Conservation (phyloP, 30 jellyfish, hydroid and myxozoan species). For the Aurelia aurita complex sp. Pacific region DNA sequence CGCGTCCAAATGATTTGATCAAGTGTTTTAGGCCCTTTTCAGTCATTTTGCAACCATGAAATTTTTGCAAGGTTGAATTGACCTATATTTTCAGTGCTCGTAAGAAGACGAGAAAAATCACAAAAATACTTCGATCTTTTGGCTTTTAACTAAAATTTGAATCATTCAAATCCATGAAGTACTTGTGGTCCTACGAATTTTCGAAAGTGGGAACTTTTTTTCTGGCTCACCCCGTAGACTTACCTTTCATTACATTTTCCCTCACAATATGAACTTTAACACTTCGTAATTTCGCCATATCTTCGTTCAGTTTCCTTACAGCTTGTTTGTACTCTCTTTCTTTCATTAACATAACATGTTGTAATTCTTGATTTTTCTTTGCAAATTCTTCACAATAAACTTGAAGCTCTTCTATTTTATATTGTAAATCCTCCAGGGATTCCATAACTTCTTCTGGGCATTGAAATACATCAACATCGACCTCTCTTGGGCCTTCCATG, state of each 20-base stretch:
- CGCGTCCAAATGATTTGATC: no score
- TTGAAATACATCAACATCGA: conserved; percentile 50
- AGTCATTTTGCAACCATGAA: no score
- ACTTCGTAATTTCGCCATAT: conserved; percentile 30
- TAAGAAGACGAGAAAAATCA: no score
- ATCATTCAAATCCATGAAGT: no score
- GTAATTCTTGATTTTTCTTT: conserved; percentile 52
- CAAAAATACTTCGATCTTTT: no score
- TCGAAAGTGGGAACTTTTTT: no score
- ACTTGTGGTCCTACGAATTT: no score
- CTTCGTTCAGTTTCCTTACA: conserved; percentile 21
- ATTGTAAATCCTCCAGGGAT: conserved; percentile 67
- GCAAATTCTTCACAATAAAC: conserved; percentile 54
- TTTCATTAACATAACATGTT: conserved; percentile 5
- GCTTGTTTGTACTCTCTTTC: conserved; percentile 39
- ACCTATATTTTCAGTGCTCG: no score
- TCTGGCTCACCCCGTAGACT: no score
- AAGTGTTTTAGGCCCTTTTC: no score
- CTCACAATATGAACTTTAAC: conserved; percentile 44
- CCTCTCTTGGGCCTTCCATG: conserved; percentile 62
- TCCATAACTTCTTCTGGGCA: conserved; percentile 59
- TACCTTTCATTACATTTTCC: conserved; percentile 68
- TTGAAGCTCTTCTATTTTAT: conserved; percentile 71
- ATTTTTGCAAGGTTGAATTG: no score
- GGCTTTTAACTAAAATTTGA: no score